These are phyloP conservation scores for Nesogale talazaci DNA, from an alignment of 2,113 vertebrate genomes.

Conservation along the genomic window DNA sequence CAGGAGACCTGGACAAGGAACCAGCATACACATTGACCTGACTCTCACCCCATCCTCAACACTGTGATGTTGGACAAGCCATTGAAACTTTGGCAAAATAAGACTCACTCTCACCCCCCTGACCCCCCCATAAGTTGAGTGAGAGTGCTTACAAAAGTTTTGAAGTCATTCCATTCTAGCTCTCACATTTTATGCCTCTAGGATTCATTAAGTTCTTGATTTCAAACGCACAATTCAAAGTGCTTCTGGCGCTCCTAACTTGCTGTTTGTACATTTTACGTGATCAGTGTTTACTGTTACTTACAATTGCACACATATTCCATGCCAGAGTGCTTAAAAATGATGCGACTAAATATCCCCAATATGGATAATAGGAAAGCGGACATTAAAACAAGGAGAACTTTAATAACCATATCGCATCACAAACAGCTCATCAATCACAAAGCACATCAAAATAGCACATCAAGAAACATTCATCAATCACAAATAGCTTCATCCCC, in stretches of 20 bases:
- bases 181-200: slow-evolving; percentile 32
- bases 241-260: neutral
- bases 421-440: too few relatives aligned
- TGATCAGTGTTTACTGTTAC: neutral
- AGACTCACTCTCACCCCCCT: neutral
- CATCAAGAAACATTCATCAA: too few relatives aligned
- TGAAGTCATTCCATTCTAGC: neutral
- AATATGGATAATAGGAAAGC: slow-evolving; percentile 2
- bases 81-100: neutral
- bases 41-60: neutral
- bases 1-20: neutral
- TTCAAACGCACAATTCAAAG: slow-evolving; percentile 21
- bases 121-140: neutral
- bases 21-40: neutral
- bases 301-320: slow-evolving; percentile 44
- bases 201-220: neutral
- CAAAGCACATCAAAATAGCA: too few relatives aligned
- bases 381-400: neutral
- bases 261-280: neutral
- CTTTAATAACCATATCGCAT: neutral
- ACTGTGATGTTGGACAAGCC: neutral
- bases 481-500: slow-evolving; percentile 18
- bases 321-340: neutral
- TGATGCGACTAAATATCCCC: neutral
- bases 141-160: neutral